Conservation (phyloP, 2,113 vertebrate genomes). For the Eudorcas thomsonii region DNA sequence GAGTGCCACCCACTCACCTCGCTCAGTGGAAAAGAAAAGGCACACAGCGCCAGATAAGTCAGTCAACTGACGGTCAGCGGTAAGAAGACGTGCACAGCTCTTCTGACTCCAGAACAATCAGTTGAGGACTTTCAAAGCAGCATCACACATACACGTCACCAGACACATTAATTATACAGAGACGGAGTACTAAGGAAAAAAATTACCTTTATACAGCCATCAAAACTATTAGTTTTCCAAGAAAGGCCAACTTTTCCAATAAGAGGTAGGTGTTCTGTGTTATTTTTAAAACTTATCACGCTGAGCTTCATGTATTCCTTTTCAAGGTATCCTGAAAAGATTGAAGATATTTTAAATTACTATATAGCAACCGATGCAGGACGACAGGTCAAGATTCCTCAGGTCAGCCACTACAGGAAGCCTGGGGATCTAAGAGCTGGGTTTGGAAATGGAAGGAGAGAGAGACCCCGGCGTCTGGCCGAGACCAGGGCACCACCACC, state of each 20-base stretch:
- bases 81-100: not conserved
- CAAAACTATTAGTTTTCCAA: constrained; percentile 79
- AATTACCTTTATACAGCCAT: constrained; percentile 82
- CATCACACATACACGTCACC: rapidly evolving
- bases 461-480: rapidly evolving
- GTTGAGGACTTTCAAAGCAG: not conserved
- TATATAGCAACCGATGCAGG: not conserved
- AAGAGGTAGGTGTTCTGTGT: constrained; percentile 78
- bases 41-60: rapidly evolving
- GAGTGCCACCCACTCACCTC: no score
- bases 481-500: not conserved
- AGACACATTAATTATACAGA: not conserved
- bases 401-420: not conserved
- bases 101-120: not conserved
- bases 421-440: rapidly evolving
- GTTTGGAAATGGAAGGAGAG: not conserved
- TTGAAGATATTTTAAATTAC: constrained; percentile 23
- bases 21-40: not conserved
- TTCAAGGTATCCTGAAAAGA: constrained; percentile 79
- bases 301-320: constrained; percentile 79
- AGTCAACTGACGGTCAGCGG: not conserved
- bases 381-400: not conserved
- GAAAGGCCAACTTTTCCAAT: constrained; percentile 77
- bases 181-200: not conserved
- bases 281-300: constrained; percentile 76